Evolutionary conservation across 2,113 vertebrate genomes (phyloP).

Genomic region (Petromus typicus): DNA sequence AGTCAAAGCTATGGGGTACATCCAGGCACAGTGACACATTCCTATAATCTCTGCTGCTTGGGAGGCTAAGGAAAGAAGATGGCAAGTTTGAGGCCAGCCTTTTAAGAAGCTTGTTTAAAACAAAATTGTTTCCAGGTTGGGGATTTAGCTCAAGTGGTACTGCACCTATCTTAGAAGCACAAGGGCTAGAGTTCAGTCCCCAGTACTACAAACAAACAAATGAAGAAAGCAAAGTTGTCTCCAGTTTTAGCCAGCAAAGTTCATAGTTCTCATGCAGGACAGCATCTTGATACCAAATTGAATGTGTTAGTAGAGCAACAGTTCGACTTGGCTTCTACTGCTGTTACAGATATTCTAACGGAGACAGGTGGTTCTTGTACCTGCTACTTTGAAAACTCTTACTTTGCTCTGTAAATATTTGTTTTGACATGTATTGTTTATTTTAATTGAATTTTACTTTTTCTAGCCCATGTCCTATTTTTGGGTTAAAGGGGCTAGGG

Average conservation of each 20-base stretch:
- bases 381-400: constrained; percentile 36
- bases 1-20: not conserved
- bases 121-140: constrained; percentile 88
- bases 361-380: constrained; percentile 89
- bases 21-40: not conserved
- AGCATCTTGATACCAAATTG: constrained; percentile 96
- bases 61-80: not conserved
- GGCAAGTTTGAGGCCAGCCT: not conserved
- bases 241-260: constrained; percentile 95
- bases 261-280: constrained; percentile 96
- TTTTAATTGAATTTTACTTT: constrained; percentile 89
- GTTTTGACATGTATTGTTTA: constrained; percentile 81
- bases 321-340: constrained; percentile 98
- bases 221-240: constrained; percentile 87
- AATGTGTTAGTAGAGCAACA: constrained; percentile 98
- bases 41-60: not conserved
- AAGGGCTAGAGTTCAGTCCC: too few species aligned
- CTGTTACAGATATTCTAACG: constrained; percentile 99
- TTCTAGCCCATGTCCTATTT: constrained; percentile 96
- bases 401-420: constrained; percentile 80
- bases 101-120: not conserved
- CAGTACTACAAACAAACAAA: too few species aligned
- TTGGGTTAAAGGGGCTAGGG: constrained; percentile 78
- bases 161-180: too few species aligned
- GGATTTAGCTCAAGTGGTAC: too few species aligned